Evolutionary conservation across 2,113 vertebrate species (phyloP), one percentile per base, ranked within the genome.

Genomic region (Illadopsis cleaveri): DNA sequence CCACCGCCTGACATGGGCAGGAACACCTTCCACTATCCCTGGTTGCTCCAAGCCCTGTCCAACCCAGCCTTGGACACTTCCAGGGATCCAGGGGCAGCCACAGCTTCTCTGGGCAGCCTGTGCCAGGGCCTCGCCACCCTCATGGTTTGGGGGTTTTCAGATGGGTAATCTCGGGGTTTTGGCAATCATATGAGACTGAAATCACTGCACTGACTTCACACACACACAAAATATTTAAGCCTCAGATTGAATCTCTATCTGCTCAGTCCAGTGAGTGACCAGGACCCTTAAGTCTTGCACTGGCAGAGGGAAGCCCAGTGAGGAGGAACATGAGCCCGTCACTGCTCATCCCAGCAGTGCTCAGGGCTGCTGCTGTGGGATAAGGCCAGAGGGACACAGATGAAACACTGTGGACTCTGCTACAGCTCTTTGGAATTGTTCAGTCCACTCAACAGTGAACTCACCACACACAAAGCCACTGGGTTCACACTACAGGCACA

Each of bases 1-100:
- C 25, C 35, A 76, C 3, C 3, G 17, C 11, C 21, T 76, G 17
- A 8, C 40, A 53, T 18, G 30, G 35, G 2, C 20, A 89, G 47
- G n/a, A 30, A 23, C 54, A 54, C 5, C 14, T 61, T 23, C 12
- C 47, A 56, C 27, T 14, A 10, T 1, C 2, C 22, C 25, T 62
- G 27, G 12, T 3, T 56, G 35, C 15, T 62, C n/a, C 17, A 27
- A 61, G 11, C 3, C 30, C 21, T 0, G 0, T 48, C 47, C 30
- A 69, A 0, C 8, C 30, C 11, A 35, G 40, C 18, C 62, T 33
- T 42, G 70, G 15, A 42, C 30, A 35, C 12, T 35, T 4, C 62
- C 47, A 68, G n/a, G 38, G 17, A 3, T 40, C 54, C 54, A 56
- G 30, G 21, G n/a, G 8, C 38, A 82, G 20, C 13, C 53, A 47